Conservation (phyloP, 2,113 vertebrate species). For the Noctilio leporinus region DNA sequence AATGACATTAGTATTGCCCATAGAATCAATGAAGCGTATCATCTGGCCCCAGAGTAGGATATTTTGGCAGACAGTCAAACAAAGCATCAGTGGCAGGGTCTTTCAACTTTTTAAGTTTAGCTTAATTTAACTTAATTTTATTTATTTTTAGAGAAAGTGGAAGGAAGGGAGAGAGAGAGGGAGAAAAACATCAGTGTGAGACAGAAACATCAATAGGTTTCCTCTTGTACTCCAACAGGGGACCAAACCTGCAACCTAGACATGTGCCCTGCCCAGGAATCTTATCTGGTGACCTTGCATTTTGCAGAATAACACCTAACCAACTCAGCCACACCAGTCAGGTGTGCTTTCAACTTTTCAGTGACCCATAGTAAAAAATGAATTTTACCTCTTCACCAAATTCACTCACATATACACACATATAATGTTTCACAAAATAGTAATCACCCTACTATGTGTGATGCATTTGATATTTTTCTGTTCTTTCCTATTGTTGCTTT, state of each 20-base stretch:
- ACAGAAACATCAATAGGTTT: too few relatives aligned
- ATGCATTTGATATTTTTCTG: not conserved
- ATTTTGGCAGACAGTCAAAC: not conserved
- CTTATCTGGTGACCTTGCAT: too few relatives aligned
- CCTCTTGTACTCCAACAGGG: too few relatives aligned
- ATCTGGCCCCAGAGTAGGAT: not conserved
- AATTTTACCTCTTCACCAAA: not conserved
- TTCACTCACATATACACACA: not conserved
- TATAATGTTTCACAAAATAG: not conserved
- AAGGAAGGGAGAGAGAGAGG: too few relatives aligned
- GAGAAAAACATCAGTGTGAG: too few relatives aligned
- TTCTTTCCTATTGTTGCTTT: not conserved
- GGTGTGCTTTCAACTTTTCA: constrained; percentile 11
- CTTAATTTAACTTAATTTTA: too few relatives aligned
- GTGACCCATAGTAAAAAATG: not conserved
- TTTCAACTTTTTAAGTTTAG: constrained; percentile 26
- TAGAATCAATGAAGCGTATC: not conserved
- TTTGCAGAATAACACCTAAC: too few relatives aligned
- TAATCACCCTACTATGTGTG: not conserved
- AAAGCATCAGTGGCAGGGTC: not conserved
- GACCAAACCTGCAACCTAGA: too few relatives aligned
- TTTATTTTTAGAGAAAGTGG: too few relatives aligned
- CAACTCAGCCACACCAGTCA: too few relatives aligned
- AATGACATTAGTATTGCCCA: not conserved
- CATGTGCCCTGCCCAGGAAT: too few relatives aligned